Percentiles rank a stretch among this genome's conserved stretches.
phyloP scores from a whole-genome alignment of 2,888 invertebrate species.

The Xanthia togata region DNA sequence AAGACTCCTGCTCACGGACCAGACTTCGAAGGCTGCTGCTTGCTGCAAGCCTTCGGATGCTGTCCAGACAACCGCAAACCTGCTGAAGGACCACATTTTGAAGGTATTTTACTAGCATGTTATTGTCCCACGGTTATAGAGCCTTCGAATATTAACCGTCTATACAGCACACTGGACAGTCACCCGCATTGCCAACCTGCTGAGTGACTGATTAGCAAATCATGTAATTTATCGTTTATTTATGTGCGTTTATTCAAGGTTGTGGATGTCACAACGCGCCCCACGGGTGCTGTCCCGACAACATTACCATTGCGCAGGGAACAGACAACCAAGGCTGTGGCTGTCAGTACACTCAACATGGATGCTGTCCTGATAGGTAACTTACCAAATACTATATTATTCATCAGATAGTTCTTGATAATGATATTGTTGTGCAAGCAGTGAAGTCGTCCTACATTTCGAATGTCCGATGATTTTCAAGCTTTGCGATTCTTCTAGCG shows the following conservation, averaged over 20 bases:
- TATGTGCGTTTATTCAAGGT: slow-evolving; percentile 79
- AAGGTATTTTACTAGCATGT: slow-evolving; percentile 85
- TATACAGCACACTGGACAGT: background rate
- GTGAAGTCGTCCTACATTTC: background rate
- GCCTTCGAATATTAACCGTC: background rate
- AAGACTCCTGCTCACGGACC: slow-evolving; percentile 96
- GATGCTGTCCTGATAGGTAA: slow-evolving; percentile 95
- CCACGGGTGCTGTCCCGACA: slow-evolving; percentile 97
- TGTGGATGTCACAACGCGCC: slow-evolving; percentile 95
- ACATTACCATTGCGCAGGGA: slow-evolving; percentile 94
- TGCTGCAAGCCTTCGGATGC: slow-evolving; percentile 94
- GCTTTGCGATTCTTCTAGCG: background rate
- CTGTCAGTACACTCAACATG: slow-evolving; percentile 93
- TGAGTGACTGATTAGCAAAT: background rate
- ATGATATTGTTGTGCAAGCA: background rate
- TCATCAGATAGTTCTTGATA: too few relatives aligned
- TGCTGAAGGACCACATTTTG: slow-evolving; percentile 94
- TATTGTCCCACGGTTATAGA: background rate
- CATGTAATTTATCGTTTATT: background rate
- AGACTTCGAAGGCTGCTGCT: slow-evolving; percentile 95
- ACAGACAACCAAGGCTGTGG: slow-evolving; percentile 95
- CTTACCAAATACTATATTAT: slow-evolving; percentile 62
- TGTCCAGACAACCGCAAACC: slow-evolving; percentile 96
- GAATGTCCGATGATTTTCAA: background rate
- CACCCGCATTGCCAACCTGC: background rate